Conservation (phyloP, 2,888 invertebrate genomes). For the Epinotia nisella region DNA sequence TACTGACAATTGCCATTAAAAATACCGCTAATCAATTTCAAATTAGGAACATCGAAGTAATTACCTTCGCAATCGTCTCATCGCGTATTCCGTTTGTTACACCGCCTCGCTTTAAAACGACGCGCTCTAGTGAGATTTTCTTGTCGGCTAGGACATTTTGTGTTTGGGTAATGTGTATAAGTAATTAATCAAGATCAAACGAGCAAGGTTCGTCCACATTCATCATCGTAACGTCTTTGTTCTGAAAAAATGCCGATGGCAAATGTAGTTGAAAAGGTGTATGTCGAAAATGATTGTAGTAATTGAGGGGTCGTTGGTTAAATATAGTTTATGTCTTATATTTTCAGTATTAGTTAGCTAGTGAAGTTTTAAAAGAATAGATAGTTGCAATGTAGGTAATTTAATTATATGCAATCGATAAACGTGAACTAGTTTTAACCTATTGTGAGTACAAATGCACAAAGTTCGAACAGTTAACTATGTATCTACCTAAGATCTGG, state of each 20-base stretch:
- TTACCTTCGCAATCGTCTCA: conserved; percentile 62
- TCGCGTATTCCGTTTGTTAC: conserved; percentile 78
- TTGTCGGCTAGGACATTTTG: not conserved
- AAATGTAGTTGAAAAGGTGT: conserved; percentile 31
- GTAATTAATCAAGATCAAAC: conserved; percentile 81
- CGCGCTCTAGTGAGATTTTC: not conserved
- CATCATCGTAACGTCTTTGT: conserved; percentile 55
- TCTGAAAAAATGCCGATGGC: conserved; percentile 47
- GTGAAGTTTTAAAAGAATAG: not conserved
- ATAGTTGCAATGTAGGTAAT: not conserved
- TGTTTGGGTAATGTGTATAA: conserved; percentile 50
- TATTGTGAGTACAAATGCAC: not conserved
- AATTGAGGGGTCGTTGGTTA: not conserved
- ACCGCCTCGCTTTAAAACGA: conserved; percentile 9
- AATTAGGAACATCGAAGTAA: conserved; percentile 54
- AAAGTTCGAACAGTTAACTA: not conserved
- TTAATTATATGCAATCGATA: too few species aligned
- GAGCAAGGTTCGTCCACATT: conserved; percentile 66
- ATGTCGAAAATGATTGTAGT: not conserved
- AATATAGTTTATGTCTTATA: too few species aligned
- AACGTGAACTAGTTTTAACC: too few species aligned
- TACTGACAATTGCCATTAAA: not conserved
- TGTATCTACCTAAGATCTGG: conserved; percentile 43
- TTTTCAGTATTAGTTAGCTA: not conserved
- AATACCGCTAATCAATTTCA: conserved; percentile 40